These are phyloP conservation scores for Drosophila truncata DNA, from an alignment of 1,140 invertebrate species.

Conservation along the genomic window DNA sequence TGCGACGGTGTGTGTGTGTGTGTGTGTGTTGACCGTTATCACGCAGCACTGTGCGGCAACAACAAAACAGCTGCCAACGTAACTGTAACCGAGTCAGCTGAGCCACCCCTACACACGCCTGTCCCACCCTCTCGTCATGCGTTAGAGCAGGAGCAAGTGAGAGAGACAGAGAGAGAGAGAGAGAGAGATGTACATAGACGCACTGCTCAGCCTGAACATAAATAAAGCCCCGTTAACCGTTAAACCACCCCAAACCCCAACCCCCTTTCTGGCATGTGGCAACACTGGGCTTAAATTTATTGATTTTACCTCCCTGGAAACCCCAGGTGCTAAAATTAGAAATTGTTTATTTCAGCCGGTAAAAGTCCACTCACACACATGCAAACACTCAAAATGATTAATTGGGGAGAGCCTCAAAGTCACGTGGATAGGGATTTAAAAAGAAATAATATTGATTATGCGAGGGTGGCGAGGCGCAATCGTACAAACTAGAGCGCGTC, in stretches of 20 bases:
- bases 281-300: constrained; percentile 74
- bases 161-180: background rate
- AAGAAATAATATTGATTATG: constrained; percentile 52
- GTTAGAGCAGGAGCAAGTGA: background rate
- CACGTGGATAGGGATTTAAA: constrained; percentile 58
- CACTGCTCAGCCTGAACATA: constrained; percentile 30
- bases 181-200: constrained; percentile 11
- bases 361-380: constrained; percentile 31
- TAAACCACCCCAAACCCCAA: constrained; percentile 40
- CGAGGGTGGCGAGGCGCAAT: constrained; percentile 9
- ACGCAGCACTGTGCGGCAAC: constrained; percentile 44
- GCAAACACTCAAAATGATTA: constrained; percentile 52
- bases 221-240: constrained; percentile 46
- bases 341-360: constrained; percentile 43
- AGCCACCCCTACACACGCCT: constrained; percentile 49
- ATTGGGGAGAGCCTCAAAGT: constrained; percentile 48
- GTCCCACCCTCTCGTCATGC: constrained; percentile 8
- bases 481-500: constrained; percentile 14
- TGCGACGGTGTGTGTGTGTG: constrained; percentile 28
- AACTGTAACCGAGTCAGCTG: constrained; percentile 64
- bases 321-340: constrained; percentile 65
- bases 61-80: constrained; percentile 64
- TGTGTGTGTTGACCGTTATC: constrained; percentile 63
- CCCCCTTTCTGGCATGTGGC: constrained; percentile 54
- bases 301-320: constrained; percentile 61